Conservation (phyloP, 2,797 vertebrate genomes). For the Muscicapa striata region DNA sequence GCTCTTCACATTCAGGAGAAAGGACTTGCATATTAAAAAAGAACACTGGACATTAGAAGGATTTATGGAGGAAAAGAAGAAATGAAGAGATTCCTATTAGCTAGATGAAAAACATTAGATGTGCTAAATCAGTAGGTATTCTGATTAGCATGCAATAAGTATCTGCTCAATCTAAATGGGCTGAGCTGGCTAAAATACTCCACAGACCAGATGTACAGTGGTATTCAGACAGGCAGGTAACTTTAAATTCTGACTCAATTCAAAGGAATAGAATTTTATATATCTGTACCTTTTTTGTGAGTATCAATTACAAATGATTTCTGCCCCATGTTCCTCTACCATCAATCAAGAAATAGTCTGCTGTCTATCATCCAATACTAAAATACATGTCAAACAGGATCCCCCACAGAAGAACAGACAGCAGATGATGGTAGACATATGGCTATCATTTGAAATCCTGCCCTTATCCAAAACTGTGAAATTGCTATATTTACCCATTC, state of each 20-base stretch:
- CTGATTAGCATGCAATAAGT: background rate
- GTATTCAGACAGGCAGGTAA: background rate
- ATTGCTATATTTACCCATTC: background rate
- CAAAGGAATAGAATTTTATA: background rate
- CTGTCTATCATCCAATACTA: background rate
- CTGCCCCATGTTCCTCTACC: background rate
- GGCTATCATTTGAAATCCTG: background rate
- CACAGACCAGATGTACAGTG: background rate
- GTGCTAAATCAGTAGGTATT: conserved; percentile 18
- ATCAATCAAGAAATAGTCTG: background rate
- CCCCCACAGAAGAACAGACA: background rate
- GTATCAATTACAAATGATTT: background rate
- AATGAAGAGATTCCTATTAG: conserved; percentile 1
- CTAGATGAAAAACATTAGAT: conserved; percentile 18
- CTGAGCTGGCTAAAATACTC: background rate
- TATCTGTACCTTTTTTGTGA: background rate
- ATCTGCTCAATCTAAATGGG: background rate
- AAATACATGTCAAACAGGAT: background rate
- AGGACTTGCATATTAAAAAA: conserved; percentile 10
- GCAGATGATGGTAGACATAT: background rate
- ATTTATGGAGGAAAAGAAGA: background rate
- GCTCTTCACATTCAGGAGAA: conserved; percentile 32
- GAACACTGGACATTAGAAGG: background rate
- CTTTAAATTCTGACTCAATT: background rate
- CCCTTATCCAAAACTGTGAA: background rate